phyloP scores from a whole-genome alignment of 2,113 vertebrate species.

The Motacilla tschutschensis region DNA sequence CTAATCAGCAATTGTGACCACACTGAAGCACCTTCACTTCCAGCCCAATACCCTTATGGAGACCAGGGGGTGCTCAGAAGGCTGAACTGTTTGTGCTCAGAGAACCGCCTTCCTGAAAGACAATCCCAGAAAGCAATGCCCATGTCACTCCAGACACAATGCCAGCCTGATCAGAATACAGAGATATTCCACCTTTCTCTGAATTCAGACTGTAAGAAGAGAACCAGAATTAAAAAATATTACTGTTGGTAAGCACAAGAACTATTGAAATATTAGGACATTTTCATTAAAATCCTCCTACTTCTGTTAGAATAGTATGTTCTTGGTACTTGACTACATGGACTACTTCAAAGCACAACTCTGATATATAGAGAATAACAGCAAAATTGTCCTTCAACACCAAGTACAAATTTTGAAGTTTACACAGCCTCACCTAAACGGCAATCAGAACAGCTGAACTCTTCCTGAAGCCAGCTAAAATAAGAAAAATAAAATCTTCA shows the following conservation, averaged over 20 bases:
- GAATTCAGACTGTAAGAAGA: neutral
- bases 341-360: neutral
- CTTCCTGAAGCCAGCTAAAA: neutral
- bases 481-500: neutral
- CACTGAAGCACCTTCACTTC: neutral
- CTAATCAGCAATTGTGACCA: neutral
- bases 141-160: neutral
- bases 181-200: neutral
- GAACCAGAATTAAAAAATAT: neutral
- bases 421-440: neutral
- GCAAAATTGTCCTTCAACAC: neutral
- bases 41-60: neutral
- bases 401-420: neutral
- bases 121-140: neutral
- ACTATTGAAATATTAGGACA: neutral
- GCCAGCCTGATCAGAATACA: neutral
- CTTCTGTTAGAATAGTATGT: neutral
- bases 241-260: neutral
- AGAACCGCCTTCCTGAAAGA: neutral
- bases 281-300: neutral
- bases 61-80: neutral
- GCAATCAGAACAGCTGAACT: neutral
- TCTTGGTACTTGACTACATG: neutral
- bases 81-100: neutral
- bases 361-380: neutral